Evolutionary conservation across 2,797 vertebrate species (phyloP).

Genomic region (Limnodromus scolopaceus): DNA sequence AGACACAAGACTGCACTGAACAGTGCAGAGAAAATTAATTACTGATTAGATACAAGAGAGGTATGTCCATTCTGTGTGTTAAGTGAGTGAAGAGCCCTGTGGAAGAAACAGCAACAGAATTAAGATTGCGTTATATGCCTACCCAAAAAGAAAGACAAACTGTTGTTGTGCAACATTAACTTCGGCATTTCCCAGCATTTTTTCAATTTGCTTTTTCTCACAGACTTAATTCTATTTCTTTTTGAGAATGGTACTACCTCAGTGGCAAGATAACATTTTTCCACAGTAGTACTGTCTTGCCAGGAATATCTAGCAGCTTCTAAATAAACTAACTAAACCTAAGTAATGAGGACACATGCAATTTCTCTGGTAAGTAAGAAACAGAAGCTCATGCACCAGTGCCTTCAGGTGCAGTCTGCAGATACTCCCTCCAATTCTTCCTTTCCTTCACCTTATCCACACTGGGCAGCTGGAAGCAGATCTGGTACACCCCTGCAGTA

Average conservation of each 20-base stretch:
- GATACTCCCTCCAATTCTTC: background rate
- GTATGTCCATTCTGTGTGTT: background rate
- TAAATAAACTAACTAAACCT: background rate
- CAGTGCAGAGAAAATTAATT: background rate
- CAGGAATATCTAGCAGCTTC: background rate
- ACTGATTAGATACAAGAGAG: background rate
- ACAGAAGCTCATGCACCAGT: background rate
- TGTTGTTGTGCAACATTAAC: background rate
- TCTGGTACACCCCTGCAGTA: background rate
- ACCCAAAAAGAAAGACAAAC: background rate
- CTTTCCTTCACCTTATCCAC: background rate
- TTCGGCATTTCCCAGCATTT: background rate
- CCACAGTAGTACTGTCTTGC: background rate
- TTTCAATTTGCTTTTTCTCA: background rate
- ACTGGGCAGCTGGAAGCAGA: background rate
- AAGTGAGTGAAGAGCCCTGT: background rate
- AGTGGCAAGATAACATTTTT: background rate
- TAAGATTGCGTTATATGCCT: background rate
- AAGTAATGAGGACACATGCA: background rate
- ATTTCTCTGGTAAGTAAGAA: background rate
- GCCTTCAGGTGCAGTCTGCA: background rate
- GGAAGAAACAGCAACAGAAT: background rate
- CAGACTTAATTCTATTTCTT: background rate
- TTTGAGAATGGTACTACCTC: background rate
- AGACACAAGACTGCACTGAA: background rate